Evolutionary conservation across 2,888 invertebrate species (phyloP), one percentile per base, ranked within the genome.

Genomic region (Aspidiotus rigidus): DNA sequence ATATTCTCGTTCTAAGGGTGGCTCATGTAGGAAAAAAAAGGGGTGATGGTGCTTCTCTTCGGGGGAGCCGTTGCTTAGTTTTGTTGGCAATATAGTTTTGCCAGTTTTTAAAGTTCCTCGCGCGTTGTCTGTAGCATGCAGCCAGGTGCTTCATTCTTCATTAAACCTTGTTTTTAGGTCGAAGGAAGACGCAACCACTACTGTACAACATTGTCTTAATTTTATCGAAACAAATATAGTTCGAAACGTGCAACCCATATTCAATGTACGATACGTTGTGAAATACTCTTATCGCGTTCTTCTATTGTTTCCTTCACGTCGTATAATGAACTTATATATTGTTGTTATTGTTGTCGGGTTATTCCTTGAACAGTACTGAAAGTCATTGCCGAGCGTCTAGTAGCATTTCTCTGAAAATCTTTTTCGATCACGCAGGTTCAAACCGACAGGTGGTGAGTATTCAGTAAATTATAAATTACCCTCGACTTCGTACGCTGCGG

Each of bases 401-500:
- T 13, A 61, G 41, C 41, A 28, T 61, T 40, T 40, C 42, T 16
- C 17, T 9, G 15, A 44, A 57, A 64, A 57, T 57, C 64, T 41
- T 57, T 64, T 56, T 44, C 44, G 64, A 56, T 57, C 57, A 64
- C 57, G 64, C 64, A 39, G 64, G 54, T 28, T 64, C 56, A 17
- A 64, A 57, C 64, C 64, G 56, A 64, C 64, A 64, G 64, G 64
- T 64, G 64, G 64, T 64, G 54, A n/a, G 64, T 64, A 49, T 49
- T 13, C 49, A n/a, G n/a, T 49, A 49, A 49, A 49, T 49, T 49
- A 49, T 49, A 49, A 49, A 49, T n/a, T 49, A 49, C 10, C 49
- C 49, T 11, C n/a, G 10, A 49, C n/a, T n/a, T 11, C 10, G 49
- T 49, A 49, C 11, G 49, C 49, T n/a, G 62, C 49, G 49, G n/a